These are phyloP conservation scores for Cercopithecus mitis DNA, from an alignment of 2,797 vertebrate genomes.

Conservation along the genomic window DNA sequence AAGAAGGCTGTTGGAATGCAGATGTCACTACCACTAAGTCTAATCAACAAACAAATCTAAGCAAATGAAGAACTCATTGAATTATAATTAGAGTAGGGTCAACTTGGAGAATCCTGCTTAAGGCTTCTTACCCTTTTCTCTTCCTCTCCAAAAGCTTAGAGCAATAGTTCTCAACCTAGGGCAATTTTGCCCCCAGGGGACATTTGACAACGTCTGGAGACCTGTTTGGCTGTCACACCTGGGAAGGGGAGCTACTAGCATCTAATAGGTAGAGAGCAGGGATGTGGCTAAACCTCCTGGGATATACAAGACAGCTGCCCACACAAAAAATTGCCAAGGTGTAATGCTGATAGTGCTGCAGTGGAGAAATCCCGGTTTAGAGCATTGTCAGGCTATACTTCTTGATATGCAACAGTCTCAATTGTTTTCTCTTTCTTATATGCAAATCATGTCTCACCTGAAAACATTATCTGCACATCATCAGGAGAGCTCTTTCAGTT, in stretches of 20 bases:
- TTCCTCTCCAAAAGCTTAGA: not conserved
- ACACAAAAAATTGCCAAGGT: not conserved
- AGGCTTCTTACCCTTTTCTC: not conserved
- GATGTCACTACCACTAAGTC: not conserved
- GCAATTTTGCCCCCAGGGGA: not conserved
- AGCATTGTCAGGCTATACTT: not conserved
- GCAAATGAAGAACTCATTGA: not conserved
- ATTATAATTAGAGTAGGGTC: not conserved
- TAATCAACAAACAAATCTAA: slow-evolving; percentile 28
- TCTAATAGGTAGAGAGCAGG: not conserved
- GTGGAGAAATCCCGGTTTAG: not conserved
- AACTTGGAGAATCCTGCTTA: not conserved
- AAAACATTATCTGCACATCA: not conserved
- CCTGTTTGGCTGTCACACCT: not conserved
- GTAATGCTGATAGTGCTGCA: not conserved
- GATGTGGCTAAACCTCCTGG: not conserved
- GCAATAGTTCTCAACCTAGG: not conserved
- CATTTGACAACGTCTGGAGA: not conserved
- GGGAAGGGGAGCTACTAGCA: not conserved
- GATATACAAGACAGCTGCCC: not conserved
- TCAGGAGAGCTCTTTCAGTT: not conserved
- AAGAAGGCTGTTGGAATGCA: slow-evolving; percentile 24
- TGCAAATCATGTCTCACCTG: not conserved
- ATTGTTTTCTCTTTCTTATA: slow-evolving; percentile 24
- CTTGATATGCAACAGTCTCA: not conserved